Percentiles rank a stretch among this genome's conserved stretches.
Evolutionary conservation across 2,113 vertebrate genomes (phyloP).

Genomic region (Poecile atricapillus): DNA sequence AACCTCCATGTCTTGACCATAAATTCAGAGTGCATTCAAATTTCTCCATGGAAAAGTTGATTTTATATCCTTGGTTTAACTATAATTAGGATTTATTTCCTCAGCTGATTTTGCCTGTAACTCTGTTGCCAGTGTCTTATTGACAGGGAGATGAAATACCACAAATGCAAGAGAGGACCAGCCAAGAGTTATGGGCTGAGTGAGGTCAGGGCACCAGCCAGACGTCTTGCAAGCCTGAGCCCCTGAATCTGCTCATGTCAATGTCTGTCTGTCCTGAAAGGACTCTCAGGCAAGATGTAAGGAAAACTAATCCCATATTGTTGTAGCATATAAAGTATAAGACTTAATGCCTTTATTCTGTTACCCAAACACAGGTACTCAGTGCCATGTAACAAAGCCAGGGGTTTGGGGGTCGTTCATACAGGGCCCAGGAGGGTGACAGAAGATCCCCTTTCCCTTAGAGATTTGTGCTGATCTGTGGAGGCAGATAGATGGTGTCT

Average conservation of each 20-base stretch:
- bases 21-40: background rate
- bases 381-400: background rate
- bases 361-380: background rate
- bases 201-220: background rate
- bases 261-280: background rate
- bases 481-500: background rate
- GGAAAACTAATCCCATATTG: background rate
- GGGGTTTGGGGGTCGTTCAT: background rate
- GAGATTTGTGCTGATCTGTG: background rate
- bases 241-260: background rate
- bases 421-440: no score
- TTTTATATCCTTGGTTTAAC: background rate
- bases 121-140: rapidly evolving
- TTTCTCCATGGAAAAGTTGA: background rate
- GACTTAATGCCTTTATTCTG: background rate
- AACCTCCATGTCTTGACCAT: background rate
- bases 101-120: background rate
- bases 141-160: background rate
- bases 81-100: background rate
- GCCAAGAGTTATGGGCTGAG: background rate
- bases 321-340: background rate
- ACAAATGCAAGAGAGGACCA: background rate
- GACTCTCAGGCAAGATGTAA: background rate
- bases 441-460: background rate
- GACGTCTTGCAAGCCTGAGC: background rate